Evolutionary conservation across 1,140 invertebrate genomes (phyloP).

Genomic region (Polypedilum pembai): DNA sequence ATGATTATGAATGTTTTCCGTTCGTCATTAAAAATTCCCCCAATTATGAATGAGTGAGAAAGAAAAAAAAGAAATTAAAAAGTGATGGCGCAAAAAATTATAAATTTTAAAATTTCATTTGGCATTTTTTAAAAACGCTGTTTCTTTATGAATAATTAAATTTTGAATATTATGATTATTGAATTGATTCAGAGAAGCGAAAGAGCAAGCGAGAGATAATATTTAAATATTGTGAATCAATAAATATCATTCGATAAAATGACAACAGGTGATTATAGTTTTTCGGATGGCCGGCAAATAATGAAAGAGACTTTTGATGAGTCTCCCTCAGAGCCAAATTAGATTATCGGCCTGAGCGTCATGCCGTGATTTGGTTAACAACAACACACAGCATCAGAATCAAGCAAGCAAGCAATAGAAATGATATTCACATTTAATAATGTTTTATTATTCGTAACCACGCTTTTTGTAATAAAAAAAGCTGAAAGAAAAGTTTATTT

Average conservation of each 20-base stretch:
- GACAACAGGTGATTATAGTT: constrained; percentile 6
- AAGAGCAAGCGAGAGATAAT: neutral
- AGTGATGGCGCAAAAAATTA: constrained; percentile 5
- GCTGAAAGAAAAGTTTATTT: neutral
- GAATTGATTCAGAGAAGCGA: neutral
- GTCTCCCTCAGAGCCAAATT: constrained; percentile 8
- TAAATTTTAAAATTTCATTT: constrained; percentile 20
- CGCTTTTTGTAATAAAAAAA: neutral
- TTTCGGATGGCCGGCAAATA: neutral
- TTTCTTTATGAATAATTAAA: constrained; percentile 11
- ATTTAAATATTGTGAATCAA: neutral
- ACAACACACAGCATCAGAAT: neutral
- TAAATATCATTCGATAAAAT: neutral
- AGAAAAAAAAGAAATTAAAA: neutral
- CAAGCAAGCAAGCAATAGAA: neutral
- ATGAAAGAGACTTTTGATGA: neutral
- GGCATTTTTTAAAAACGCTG: neutral
- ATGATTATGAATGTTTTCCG: constrained; percentile 17
- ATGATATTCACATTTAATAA: constrained; percentile 13
- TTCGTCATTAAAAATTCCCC: neutral
- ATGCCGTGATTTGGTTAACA: constrained; percentile 2
- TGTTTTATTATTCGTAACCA: neutral
- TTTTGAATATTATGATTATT: neutral
- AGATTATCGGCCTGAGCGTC: neutral
- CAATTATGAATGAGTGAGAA: neutral